Conservation (phyloP, 2,113 vertebrate species). For the Argyrosomus japonicus region DNA sequence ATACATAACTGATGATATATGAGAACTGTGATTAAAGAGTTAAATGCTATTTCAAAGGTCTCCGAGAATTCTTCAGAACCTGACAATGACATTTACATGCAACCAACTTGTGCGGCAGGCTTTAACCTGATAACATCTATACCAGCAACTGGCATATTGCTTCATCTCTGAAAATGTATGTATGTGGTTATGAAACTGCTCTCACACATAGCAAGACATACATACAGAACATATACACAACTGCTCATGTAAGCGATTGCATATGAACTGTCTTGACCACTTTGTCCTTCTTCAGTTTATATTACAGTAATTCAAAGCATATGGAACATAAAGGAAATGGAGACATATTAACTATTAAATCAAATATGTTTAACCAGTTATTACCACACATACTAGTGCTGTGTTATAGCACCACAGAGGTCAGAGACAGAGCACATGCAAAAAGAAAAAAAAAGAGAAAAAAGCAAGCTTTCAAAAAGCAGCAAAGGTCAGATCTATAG, state of each 20-base stretch:
- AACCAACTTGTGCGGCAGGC: background rate
- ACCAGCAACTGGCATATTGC: background rate
- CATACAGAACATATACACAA: background rate
- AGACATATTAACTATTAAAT: background rate
- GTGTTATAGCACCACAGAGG: too few relatives aligned
- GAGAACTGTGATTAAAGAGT: background rate
- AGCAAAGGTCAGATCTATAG: background rate
- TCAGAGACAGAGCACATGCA: background rate
- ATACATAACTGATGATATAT: background rate
- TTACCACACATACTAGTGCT: background rate
- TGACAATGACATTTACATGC: background rate
- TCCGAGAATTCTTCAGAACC: background rate
- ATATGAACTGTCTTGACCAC: background rate
- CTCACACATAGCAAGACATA: too few relatives aligned
- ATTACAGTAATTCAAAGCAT: background rate
- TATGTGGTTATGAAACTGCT: background rate
- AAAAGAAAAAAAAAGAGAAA: background rate
- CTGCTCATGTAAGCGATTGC: background rate
- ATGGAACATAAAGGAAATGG: background rate
- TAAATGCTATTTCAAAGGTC: background rate
- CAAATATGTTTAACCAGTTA: background rate
- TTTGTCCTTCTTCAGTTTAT: background rate
- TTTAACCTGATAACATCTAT: slow-evolving; percentile 3
- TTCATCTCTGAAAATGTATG: background rate
- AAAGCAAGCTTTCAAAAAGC: slow-evolving; percentile 25